Percentiles rank a stretch among this genome's conserved stretches.
phyloP scores from a whole-genome alignment of 2,888 invertebrate species.

The Pseudococcus jackbeardsleyi region DNA sequence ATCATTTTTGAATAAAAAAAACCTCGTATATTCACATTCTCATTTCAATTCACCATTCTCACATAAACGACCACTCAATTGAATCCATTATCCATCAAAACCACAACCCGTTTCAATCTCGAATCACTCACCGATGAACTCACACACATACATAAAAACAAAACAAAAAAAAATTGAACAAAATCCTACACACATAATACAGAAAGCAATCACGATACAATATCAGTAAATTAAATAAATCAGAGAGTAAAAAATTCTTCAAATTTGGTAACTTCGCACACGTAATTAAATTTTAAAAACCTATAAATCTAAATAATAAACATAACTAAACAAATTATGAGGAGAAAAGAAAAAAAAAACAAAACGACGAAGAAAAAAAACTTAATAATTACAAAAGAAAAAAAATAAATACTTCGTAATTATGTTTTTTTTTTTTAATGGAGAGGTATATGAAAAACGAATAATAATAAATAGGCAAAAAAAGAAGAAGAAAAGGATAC shows the following conservation, averaged over 20 bases:
- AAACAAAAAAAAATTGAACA: background rate
- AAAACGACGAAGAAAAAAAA: constrained; percentile 27
- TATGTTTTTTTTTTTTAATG: constrained; percentile 34
- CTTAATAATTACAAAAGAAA: constrained; percentile 25
- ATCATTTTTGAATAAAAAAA: background rate
- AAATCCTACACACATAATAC: background rate
- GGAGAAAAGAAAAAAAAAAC: constrained; percentile 5
- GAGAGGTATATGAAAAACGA: constrained; percentile 32
- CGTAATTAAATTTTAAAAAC: constrained; percentile 10
- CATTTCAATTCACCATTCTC: constrained; percentile 11
- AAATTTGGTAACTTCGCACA: constrained; percentile 52
- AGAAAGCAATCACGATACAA: constrained; percentile 7
- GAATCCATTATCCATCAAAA: background rate
- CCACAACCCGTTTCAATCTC: background rate
- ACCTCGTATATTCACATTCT: background rate
- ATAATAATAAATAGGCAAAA: constrained; percentile 39
- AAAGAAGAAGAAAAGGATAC: background rate
- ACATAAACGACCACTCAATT: background rate
- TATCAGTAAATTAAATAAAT: constrained; percentile 37
- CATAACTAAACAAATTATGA: background rate
- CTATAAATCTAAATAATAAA: background rate
- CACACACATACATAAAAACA: background rate
- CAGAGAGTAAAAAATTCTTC: constrained; percentile 49
- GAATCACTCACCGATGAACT: background rate
- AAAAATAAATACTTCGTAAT: constrained; percentile 45